phyloP scores from a whole-genome alignment of 2,113 vertebrate genomes.

The Micronycteris hirsuta region DNA sequence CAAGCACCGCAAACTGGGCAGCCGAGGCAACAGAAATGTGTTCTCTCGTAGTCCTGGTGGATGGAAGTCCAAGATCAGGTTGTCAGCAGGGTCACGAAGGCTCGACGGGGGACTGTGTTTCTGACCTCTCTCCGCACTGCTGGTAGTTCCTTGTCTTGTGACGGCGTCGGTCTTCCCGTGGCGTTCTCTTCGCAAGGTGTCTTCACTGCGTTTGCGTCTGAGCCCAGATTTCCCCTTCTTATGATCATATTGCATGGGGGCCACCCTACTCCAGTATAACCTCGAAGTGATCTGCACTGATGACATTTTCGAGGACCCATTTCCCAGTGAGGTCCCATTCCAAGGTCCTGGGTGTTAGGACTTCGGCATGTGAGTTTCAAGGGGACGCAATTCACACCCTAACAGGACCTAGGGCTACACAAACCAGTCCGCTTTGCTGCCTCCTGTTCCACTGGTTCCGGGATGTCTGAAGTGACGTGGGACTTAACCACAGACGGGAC shows the following conservation, averaged over 20 bases:
- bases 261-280: not conserved
- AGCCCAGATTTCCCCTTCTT: not conserved
- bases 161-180: not conserved
- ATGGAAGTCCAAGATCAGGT: not conserved
- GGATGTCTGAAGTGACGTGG: not conserved
- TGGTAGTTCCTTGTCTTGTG: not conserved
- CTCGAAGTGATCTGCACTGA: not conserved
- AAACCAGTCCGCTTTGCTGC: not conserved
- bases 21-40: not conserved
- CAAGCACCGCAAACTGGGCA: not conserved
- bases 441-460: no score
- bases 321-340: not conserved
- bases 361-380: not conserved
- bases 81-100: not conserved
- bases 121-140: no score
- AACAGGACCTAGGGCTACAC: not conserved
- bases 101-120: fast-evolving
- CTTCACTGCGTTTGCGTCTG: not conserved
- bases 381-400: not conserved
- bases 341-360: not conserved
- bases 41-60: not conserved
- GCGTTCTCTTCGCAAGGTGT: fast-evolving
- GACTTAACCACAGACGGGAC: not conserved
- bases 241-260: not conserved
- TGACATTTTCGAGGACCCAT: not conserved